A percentile compares a stretch with the other conserved stretches of the same genome.
Conservation (phyloP, 2,113 vertebrate genomes). For the Notiomystis cincta region DNA sequence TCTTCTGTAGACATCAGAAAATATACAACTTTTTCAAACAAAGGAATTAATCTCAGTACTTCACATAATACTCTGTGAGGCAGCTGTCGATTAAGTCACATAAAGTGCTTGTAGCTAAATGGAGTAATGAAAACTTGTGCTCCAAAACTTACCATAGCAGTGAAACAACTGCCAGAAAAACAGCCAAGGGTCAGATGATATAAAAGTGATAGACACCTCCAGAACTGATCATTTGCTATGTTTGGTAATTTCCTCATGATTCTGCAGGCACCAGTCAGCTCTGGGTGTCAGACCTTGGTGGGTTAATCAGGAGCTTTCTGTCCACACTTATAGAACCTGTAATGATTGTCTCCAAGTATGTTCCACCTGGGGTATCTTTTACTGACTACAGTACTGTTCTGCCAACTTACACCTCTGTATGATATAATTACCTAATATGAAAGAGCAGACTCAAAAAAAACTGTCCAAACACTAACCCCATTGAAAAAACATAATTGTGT, state of each 20-base stretch:
- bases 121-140: background rate
- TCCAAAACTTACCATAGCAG: background rate
- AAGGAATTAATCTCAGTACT: background rate
- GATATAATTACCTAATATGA: background rate
- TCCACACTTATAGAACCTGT: background rate
- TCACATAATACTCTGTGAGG: background rate
- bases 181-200: background rate
- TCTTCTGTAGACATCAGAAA: background rate
- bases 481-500: background rate
- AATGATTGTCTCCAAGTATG: background rate
- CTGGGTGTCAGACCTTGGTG: background rate
- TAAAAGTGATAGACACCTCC: background rate
- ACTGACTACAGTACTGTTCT: background rate
- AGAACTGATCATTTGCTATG: background rate
- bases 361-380: background rate
- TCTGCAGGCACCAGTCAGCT: background rate
- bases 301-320: background rate
- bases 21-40: background rate
- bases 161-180: background rate
- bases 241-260: background rate
- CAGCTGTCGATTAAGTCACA: background rate
- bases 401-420: background rate
- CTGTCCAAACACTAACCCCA: background rate
- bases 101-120: background rate
- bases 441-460: background rate